These are phyloP conservation scores for Thyatira batis DNA, from an alignment of 2,888 invertebrate genomes.

Conservation along the genomic window DNA sequence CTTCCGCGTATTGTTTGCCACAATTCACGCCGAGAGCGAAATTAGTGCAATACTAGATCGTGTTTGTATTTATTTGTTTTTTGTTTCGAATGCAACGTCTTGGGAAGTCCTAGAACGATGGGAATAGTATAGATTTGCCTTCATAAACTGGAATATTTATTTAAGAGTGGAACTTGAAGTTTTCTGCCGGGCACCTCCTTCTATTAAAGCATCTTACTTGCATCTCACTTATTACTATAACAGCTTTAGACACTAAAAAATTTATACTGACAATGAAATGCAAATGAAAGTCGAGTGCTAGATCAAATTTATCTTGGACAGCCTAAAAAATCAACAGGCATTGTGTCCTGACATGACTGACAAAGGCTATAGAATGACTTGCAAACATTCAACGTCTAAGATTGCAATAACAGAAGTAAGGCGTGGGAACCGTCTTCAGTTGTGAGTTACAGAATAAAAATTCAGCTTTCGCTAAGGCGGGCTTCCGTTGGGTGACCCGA, in stretches of 20 bases:
- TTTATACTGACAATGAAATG: too few species aligned
- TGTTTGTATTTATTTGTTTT: constrained; percentile 52
- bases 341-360: not conserved
- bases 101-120: constrained; percentile 54
- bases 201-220: too few species aligned
- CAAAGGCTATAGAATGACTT: not conserved
- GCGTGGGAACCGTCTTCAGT: constrained; percentile 60
- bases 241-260: too few species aligned
- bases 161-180: too few species aligned
- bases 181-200: too few species aligned
- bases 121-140: constrained; percentile 24
- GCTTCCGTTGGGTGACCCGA: constrained; percentile 69
- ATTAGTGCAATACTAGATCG: constrained; percentile 48
- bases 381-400: not conserved
- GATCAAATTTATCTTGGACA: not conserved
- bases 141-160: not conserved
- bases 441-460: constrained; percentile 68
- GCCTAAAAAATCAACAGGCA: not conserved
- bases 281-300: too few species aligned
- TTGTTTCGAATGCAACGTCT: constrained; percentile 52
- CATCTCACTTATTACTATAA: too few species aligned
- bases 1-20: constrained; percentile 72
- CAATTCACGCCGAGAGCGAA: constrained; percentile 59
- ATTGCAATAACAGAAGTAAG: constrained; percentile 33
- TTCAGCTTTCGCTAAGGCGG: constrained; percentile 63